These are phyloP conservation scores for Neocrepidodera transversa DNA, from an alignment of 2,888 invertebrate genomes.

Conservation along the genomic window DNA sequence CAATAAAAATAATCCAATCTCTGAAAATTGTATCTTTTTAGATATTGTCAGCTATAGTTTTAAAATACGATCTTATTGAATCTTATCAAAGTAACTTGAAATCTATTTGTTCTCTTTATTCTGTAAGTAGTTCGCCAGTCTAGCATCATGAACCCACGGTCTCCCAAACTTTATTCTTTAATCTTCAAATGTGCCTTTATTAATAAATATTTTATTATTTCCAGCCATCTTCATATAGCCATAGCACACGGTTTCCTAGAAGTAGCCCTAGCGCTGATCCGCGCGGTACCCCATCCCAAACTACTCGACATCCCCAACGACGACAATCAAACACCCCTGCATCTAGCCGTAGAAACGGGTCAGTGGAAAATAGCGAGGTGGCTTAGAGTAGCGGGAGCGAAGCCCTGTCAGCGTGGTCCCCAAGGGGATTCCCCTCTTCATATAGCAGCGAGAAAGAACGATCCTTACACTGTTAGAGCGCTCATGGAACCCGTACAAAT, in stretches of 20 bases:
- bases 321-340: slow-evolving; percentile 81
- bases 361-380: slow-evolving; percentile 78
- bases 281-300: slow-evolving; percentile 77
- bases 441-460: slow-evolving; percentile 76
- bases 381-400: slow-evolving; percentile 81
- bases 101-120: too few species aligned
- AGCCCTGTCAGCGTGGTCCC: slow-evolving; percentile 70
- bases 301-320: slow-evolving; percentile 83
- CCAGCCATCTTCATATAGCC: slow-evolving; percentile 85
- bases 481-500: slow-evolving; percentile 73
- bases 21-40: too few species aligned
- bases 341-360: slow-evolving; percentile 81
- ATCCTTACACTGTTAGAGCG: slow-evolving; percentile 74
- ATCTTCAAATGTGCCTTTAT: too few species aligned
- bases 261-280: slow-evolving; percentile 76
- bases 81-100: too few species aligned
- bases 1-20: too few species aligned
- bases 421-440: slow-evolving; percentile 88
- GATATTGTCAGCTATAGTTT: too few species aligned
- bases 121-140: too few species aligned
- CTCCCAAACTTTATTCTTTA: too few species aligned
- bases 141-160: too few species aligned
- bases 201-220: too few species aligned
- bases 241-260: slow-evolving; percentile 79
- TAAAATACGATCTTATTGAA: too few species aligned